Conservation (phyloP, 1,140 invertebrate species). For the Bicyclus anynana region DNA sequence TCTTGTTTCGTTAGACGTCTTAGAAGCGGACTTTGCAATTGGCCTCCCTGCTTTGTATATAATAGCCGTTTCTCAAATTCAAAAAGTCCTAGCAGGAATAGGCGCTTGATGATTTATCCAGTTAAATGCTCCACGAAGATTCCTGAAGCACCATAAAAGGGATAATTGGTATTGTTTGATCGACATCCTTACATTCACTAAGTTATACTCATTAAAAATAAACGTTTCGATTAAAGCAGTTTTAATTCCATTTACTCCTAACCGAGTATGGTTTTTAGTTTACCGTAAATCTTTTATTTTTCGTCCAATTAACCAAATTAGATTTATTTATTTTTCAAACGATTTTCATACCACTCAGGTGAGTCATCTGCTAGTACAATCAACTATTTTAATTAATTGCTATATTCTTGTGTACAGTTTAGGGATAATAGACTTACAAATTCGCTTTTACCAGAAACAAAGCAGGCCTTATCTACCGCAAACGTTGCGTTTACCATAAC, state of each 20-base stretch:
- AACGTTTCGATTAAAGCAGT: background rate
- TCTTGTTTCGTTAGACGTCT: constrained; percentile 56
- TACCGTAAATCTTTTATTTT: too few species aligned
- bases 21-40: constrained; percentile 48
- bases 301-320: too few species aligned
- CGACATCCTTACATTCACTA: constrained; percentile 42
- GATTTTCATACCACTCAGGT: too few species aligned
- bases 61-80: constrained; percentile 31
- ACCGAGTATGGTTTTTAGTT: too few species aligned
- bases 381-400: too few species aligned
- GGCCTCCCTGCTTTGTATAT: constrained; percentile 63
- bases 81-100: constrained; percentile 4
- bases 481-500: background rate
- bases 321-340: too few species aligned
- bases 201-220: constrained; percentile 13
- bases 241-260: too few species aligned
- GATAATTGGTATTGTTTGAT: constrained; percentile 45
- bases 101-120: constrained; percentile 5
- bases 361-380: too few species aligned
- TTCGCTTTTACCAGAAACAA: background rate
- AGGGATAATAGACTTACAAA: too few species aligned
- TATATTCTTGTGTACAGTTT: too few species aligned
- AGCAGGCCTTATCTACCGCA: background rate
- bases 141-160: constrained; percentile 40
- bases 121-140: constrained; percentile 6